A percentile compares a stretch with the other conserved stretches of the same genome.
Conservation (phyloP, 2,113 vertebrate species). For the Jacana jacana region DNA sequence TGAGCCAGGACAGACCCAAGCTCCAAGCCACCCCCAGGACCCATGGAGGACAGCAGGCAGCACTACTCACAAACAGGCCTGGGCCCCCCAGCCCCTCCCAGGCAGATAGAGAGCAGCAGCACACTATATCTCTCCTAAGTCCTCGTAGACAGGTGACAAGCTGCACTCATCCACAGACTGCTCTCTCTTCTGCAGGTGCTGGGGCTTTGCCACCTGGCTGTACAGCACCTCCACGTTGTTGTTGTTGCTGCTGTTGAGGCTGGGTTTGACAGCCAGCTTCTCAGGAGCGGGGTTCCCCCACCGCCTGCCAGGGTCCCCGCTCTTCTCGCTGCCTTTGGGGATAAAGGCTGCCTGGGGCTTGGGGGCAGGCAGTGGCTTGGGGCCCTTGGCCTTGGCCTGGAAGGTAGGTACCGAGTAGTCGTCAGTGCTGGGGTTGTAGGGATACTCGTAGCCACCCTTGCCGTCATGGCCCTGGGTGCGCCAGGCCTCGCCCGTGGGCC, state of each 20-base stretch:
- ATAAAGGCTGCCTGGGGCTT: constrained; percentile 76
- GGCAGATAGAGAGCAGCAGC: background rate
- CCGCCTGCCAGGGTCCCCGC: constrained; percentile 31
- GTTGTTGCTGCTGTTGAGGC: constrained; percentile 80
- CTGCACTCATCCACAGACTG: constrained; percentile 56
- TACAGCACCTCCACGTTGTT: constrained; percentile 78
- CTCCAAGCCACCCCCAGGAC: background rate
- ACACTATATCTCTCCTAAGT: constrained; percentile 26
- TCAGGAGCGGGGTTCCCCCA: background rate
- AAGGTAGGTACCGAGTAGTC: constrained; percentile 72
- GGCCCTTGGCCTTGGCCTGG: constrained; percentile 55
- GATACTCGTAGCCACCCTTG: constrained; percentile 69
- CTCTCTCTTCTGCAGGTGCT: background rate
- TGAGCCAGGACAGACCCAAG: background rate
- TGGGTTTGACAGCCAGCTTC: background rate
- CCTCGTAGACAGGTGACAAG: constrained; percentile 54
- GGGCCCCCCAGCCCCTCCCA: background rate
- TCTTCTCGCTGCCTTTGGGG: constrained; percentile 65
- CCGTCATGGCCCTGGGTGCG: constrained; percentile 72
- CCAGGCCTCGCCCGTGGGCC: constrained; percentile 73
- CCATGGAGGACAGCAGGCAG: background rate
- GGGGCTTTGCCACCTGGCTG: constrained; percentile 80
- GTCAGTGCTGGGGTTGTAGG: constrained; percentile 74
- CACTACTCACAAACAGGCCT: fast-evolving
- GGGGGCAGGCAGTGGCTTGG: constrained; percentile 83